Conservation (phyloP, 2,797 vertebrate species). For the Macropodus opercularis region DNA sequence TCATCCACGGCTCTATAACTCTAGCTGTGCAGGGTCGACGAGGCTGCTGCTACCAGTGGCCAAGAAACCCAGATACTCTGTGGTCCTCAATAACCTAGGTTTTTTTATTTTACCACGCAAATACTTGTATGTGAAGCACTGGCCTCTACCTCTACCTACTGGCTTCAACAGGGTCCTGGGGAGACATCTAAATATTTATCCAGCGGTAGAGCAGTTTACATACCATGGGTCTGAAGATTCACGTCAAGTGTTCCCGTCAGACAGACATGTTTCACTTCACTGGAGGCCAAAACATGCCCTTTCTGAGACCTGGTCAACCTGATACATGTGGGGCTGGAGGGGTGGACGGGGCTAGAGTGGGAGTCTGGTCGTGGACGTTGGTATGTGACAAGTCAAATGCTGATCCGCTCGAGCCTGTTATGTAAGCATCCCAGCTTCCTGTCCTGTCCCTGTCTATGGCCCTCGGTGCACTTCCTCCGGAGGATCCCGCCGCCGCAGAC, state of each 20-base stretch:
- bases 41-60: constrained; percentile 72
- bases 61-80: constrained; percentile 54
- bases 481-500: constrained; percentile 17
- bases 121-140: constrained; percentile 34
- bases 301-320: constrained; percentile 56
- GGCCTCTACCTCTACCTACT: constrained; percentile 32
- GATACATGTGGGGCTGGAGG: constrained; percentile 49
- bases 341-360: constrained; percentile 37
- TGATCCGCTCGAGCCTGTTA: constrained; percentile 66
- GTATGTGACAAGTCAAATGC: constrained; percentile 73
- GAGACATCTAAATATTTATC: constrained; percentile 72
- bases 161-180: background rate
- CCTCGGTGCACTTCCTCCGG: constrained; percentile 33
- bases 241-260: constrained; percentile 48
- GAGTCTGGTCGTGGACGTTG: constrained; percentile 46
- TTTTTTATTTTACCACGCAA: constrained; percentile 42
- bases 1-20: constrained; percentile 79
- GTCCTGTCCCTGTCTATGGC: constrained; percentile 44
- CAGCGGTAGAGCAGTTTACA: constrained; percentile 65
- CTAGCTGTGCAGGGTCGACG: constrained; percentile 63
- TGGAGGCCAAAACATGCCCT: constrained; percentile 40
- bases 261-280: constrained; percentile 43
- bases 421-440: constrained; percentile 74
- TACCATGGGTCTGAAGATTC: constrained; percentile 54
- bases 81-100: constrained; percentile 59